phyloP scores from a whole-genome alignment of 2,888 invertebrate species.

The Fragum fragum region DNA sequence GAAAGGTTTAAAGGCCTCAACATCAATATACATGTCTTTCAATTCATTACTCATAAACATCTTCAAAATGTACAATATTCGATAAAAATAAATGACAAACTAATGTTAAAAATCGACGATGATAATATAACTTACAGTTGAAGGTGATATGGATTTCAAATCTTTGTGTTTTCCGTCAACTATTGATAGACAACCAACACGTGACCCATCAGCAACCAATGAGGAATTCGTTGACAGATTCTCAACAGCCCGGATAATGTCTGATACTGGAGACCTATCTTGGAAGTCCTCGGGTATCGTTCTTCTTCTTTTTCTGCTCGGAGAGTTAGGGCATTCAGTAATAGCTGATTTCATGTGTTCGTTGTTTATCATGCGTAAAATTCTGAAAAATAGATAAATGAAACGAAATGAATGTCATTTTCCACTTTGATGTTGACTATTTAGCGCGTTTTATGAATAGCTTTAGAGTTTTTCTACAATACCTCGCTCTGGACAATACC shows the following conservation, averaged over 20 bases:
- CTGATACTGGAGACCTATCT: not conserved
- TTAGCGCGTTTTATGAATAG: too few species aligned
- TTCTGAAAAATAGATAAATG: not conserved
- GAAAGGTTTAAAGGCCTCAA: too few species aligned
- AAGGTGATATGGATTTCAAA: constrained; percentile 80
- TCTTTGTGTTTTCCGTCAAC: constrained; percentile 79
- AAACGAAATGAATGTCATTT: too few species aligned
- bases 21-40: too few species aligned
- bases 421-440: too few species aligned
- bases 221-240: constrained; percentile 48
- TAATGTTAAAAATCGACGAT: too few species aligned
- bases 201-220: constrained; percentile 55
- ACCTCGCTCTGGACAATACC: too few species aligned
- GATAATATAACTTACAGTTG: constrained; percentile 72
- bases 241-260: constrained; percentile 40
- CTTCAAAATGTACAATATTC: too few species aligned
- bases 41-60: too few species aligned
- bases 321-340: not conserved
- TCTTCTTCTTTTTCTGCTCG: not conserved
- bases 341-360: not conserved
- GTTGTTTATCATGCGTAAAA: not conserved
- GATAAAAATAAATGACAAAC: too few species aligned
- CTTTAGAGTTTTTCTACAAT: too few species aligned
- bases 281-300: not conserved
- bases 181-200: constrained; percentile 76